Conservation (phyloP, 2,888 invertebrate species). For the Eutolmus rufibarbis region DNA sequence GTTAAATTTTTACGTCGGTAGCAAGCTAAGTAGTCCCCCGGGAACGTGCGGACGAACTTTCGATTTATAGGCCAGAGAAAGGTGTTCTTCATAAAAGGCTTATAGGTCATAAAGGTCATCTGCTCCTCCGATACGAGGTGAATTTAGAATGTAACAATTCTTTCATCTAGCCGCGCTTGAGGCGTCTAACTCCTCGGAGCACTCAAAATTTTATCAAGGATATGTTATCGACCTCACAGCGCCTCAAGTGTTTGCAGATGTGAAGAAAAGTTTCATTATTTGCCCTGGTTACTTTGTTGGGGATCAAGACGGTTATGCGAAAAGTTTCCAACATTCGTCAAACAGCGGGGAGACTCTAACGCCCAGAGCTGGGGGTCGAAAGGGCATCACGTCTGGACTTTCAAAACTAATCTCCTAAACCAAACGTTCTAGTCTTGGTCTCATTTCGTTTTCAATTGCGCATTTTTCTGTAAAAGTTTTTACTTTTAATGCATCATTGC, state of each 20-base stretch:
- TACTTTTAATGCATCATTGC: background rate
- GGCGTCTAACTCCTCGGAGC: background rate
- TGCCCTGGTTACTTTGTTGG: background rate
- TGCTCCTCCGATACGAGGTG: background rate
- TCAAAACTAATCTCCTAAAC: background rate
- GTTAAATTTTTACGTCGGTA: background rate
- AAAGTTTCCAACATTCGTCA: background rate
- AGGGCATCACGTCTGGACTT: background rate
- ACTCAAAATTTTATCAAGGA: background rate
- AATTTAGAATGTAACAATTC: background rate
- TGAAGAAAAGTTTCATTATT: background rate
- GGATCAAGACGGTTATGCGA: background rate
- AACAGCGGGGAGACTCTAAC: background rate
- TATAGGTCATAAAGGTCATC: background rate
- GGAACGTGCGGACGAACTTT: background rate
- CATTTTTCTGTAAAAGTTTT: background rate
- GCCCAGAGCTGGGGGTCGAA: background rate
- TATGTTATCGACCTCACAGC: background rate
- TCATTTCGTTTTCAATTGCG: background rate
- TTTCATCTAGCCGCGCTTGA: background rate
- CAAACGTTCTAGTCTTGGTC: background rate
- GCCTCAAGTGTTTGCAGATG: background rate
- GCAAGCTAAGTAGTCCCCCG: background rate
- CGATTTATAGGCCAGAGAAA: background rate
- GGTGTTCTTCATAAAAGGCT: conserved; percentile 1